Evolutionary conservation across 2,888 invertebrate species (phyloP).

Genomic region (Alentia gelatinosa): DNA sequence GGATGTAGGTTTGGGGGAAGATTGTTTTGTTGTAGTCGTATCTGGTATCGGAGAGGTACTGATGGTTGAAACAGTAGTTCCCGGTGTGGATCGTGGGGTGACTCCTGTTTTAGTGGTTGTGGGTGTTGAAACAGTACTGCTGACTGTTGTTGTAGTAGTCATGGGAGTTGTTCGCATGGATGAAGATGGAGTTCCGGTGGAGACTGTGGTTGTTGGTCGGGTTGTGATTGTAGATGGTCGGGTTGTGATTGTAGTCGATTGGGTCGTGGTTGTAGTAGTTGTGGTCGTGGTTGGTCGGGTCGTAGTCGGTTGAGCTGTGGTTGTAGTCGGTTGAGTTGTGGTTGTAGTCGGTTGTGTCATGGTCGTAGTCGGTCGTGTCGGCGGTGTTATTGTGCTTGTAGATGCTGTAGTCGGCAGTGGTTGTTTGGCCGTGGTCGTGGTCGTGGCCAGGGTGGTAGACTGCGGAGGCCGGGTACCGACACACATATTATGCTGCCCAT

Average conservation of each 20-base stretch:
- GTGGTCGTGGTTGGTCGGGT: constrained; percentile 18
- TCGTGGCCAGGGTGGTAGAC: constrained; percentile 23
- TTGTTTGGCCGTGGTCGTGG: constrained; percentile 34
- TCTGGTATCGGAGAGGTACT: background rate
- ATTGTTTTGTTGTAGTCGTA: background rate
- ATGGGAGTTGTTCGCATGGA: constrained; percentile 2
- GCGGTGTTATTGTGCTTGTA: background rate
- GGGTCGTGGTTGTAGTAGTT: constrained; percentile 42
- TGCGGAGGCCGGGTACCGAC: constrained; percentile 20
- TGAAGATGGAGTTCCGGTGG: constrained; percentile 26
- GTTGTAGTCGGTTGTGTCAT: background rate
- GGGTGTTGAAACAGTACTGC: background rate
- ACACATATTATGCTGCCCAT: constrained; percentile 28
- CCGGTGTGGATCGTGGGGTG: background rate
- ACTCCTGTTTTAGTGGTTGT: background rate
- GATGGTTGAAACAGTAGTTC: background rate
- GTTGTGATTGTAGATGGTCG: background rate
- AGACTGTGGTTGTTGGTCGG: constrained; percentile 25
- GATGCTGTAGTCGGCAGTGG: background rate
- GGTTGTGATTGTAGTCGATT: too few species aligned
- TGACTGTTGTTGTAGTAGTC: background rate
- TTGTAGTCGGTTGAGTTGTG: background rate
- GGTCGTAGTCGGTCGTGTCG: constrained; percentile 29
- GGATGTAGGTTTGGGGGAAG: background rate
- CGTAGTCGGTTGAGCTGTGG: background rate